phyloP scores from a whole-genome alignment of 2,113 vertebrate species.

The Zingel zingel region DNA sequence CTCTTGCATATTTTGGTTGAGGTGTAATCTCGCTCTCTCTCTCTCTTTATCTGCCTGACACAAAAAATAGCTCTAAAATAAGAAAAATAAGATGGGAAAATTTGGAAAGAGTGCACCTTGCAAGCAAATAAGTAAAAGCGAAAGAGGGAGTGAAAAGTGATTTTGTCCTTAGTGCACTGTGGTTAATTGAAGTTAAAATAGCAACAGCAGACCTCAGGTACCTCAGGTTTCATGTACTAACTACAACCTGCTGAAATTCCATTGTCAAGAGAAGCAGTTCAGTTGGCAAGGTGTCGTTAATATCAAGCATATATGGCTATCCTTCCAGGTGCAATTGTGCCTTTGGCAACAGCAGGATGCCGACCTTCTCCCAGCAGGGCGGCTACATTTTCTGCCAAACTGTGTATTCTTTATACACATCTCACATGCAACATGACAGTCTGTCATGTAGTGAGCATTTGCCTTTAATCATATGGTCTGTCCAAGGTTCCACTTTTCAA shows the following conservation, averaged over 20 bases:
- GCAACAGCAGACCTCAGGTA: not conserved
- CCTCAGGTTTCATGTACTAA: constrained; percentile 6
- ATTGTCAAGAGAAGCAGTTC: not conserved
- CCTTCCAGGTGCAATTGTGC: constrained; percentile 12
- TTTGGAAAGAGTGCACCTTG: not conserved
- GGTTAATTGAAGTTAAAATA: constrained; percentile 6
- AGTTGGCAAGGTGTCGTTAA: constrained; percentile 9
- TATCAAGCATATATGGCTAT: not conserved
- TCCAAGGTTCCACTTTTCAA: not conserved
- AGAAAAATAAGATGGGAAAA: not conserved
- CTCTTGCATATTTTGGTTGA: not conserved
- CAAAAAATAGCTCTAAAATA: constrained; percentile 7
- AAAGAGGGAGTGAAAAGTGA: not conserved
- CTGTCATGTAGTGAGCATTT: not conserved
- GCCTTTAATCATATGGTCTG: not conserved
- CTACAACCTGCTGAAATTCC: not conserved
- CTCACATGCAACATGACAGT: constrained; percentile 1
- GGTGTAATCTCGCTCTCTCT: not conserved
- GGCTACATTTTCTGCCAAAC: not conserved
- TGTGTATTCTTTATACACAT: constrained; percentile 5
- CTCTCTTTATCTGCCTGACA: not conserved
- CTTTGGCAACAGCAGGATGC: not conserved
- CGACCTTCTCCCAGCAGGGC: constrained; percentile 6
- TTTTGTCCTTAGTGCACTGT: not conserved
- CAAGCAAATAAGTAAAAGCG: not conserved